A percentile compares a stretch with the other conserved stretches of the same genome.
Evolutionary conservation across 1,140 invertebrate genomes (phyloP).

Genomic region (Coenobita brevimanus): DNA sequence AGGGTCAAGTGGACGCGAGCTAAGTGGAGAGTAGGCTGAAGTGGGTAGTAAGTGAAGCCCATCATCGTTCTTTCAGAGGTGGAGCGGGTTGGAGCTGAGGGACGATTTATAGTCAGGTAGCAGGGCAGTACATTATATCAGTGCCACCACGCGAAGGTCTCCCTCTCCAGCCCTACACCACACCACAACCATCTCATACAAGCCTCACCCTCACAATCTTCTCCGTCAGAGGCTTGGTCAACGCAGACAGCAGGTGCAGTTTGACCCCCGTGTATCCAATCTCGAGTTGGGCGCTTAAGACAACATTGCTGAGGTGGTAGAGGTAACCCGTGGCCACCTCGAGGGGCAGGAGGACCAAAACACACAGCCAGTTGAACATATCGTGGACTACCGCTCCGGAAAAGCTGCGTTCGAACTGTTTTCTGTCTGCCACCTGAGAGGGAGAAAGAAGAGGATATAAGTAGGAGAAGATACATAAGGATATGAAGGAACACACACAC

Average conservation of each 20-base stretch:
- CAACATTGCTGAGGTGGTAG: constrained; percentile 55
- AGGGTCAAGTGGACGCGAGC: no score
- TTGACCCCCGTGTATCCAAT: constrained; percentile 26
- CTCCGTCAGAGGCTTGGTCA: constrained; percentile 67
- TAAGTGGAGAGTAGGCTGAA: no score
- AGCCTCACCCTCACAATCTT: constrained; percentile 62
- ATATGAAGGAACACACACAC: no score
- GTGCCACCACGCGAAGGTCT: no score
- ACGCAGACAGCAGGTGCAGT: constrained; percentile 57
- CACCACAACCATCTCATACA: neutral
- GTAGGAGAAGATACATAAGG: no score
- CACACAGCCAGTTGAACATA: constrained; percentile 75
- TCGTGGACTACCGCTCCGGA: constrained; percentile 74
- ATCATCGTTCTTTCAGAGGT: no score
- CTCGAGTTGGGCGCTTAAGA: constrained; percentile 37
- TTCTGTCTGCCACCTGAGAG: constrained; percentile 71
- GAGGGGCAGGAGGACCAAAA: constrained; percentile 74
- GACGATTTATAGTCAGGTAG: no score
- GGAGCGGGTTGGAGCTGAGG: no score
- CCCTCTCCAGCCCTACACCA: no score
- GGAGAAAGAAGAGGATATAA: no score
- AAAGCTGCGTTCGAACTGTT: constrained; percentile 74
- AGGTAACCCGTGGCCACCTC: constrained; percentile 72
- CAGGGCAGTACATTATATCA: no score
- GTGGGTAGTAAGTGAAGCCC: no score